phyloP scores from a whole-genome alignment of 2,888 invertebrate species.

The Eurytoma californica region DNA sequence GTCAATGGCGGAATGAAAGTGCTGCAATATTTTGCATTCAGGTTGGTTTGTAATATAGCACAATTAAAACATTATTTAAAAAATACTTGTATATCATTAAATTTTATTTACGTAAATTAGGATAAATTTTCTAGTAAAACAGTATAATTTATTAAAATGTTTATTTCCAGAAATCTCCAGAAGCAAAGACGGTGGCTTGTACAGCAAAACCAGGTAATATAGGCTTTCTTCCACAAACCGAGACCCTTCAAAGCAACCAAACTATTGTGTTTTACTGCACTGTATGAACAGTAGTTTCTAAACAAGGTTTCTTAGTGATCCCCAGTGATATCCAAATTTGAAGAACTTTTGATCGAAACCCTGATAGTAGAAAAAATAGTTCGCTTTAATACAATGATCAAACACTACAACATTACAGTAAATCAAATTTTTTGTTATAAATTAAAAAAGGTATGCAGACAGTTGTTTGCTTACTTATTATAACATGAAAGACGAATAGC shows the following conservation, averaged over 20 bases:
- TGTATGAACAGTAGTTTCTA: slow-evolving; percentile 63
- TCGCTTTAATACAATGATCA: neutral
- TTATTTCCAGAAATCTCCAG: slow-evolving; percentile 60
- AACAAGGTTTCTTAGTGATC: slow-evolving; percentile 22
- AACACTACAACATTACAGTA: neutral
- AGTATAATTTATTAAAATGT: neutral
- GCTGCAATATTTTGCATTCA: slow-evolving; percentile 54
- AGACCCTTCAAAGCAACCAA: slow-evolving; percentile 66
- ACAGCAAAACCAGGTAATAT: slow-evolving; percentile 69
- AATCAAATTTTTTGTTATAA: slow-evolving; percentile 13
- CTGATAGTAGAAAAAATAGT: neutral
- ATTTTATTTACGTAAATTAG: neutral
- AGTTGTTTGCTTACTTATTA: neutral
- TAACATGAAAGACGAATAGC: neutral
- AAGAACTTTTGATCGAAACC: slow-evolving; percentile 17
- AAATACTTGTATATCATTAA: neutral
- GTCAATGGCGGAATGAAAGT: slow-evolving; percentile 33
- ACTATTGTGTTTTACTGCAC: slow-evolving; percentile 72
- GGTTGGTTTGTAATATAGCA: slow-evolving; percentile 50
- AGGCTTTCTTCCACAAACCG: slow-evolving; percentile 67
- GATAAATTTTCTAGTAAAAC: too few species aligned
- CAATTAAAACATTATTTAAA: neutral
- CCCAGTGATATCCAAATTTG: slow-evolving; percentile 29
- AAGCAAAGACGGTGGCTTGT: slow-evolving; percentile 57
- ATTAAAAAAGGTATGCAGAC: slow-evolving; percentile 3